These are phyloP conservation scores for Leptatherina wallacei DNA, from an alignment of 2,797 vertebrate genomes.

Conservation along the genomic window DNA sequence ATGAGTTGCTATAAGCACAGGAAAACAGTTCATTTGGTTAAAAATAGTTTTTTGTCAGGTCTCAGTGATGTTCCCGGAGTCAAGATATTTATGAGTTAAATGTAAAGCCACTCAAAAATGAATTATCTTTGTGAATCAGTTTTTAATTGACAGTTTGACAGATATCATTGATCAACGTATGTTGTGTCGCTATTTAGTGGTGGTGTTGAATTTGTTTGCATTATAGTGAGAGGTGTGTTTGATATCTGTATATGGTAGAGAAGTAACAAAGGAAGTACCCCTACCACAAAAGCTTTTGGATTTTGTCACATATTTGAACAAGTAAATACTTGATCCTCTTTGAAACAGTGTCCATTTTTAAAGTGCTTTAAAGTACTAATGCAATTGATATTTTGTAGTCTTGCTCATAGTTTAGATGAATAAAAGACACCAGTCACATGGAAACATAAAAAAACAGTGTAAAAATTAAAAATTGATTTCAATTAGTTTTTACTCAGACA, in stretches of 20 bases:
- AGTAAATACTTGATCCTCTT: neutral
- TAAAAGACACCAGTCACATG: neutral
- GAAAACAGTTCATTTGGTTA: neutral
- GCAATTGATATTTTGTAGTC: neutral
- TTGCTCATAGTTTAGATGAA: neutral
- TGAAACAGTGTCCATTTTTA: neutral
- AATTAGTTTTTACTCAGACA: neutral
- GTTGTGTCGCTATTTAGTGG: neutral
- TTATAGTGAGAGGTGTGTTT: slow-evolving; percentile 16
- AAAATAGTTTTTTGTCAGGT: neutral
- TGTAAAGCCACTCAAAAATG: neutral
- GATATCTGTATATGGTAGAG: no score
- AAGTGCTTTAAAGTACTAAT: neutral
- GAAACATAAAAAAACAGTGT: neutral
- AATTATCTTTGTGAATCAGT: neutral
- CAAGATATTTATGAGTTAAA: neutral
- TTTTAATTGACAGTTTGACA: slow-evolving; percentile 7
- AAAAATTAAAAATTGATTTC: no score
- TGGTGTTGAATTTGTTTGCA: slow-evolving; percentile 16
- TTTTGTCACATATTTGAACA: neutral
- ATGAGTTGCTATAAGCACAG: no score
- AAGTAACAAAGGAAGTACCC: no score
- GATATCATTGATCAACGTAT: neutral
- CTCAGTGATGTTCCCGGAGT: neutral
- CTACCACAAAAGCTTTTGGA: no score